A percentile compares a stretch with the other conserved stretches of the same genome.
Evolutionary conservation across 2,113 vertebrate species (phyloP).

Genomic region (Chionomys nivalis): DNA sequence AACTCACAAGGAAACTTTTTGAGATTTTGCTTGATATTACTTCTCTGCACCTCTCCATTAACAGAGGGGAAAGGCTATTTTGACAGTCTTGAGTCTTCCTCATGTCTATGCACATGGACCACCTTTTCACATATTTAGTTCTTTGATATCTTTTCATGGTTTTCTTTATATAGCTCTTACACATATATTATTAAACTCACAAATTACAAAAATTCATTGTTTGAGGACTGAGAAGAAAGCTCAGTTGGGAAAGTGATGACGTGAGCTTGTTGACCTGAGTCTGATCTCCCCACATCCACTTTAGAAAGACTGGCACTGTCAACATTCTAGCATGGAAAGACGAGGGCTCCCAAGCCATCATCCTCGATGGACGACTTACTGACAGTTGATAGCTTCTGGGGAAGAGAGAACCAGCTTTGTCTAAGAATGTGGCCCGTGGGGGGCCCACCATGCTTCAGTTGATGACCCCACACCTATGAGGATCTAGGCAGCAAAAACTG

Average conservation of each 20-base stretch:
- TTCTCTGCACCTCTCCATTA: not conserved
- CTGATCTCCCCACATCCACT: not conserved
- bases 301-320: not conserved
- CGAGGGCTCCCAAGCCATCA: not conserved
- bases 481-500: not conserved
- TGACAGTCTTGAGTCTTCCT: not conserved
- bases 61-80: not conserved
- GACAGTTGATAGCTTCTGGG: not conserved
- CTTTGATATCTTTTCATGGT: conserved; percentile 12
- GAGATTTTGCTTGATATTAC: not conserved
- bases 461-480: not conserved
- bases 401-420: not conserved
- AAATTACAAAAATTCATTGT: not conserved
- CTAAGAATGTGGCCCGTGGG: not conserved
- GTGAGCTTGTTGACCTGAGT: not conserved
- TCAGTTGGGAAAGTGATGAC: not conserved
- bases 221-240: not conserved
- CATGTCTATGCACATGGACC: not conserved
- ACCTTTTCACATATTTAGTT: not conserved
- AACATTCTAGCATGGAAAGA: not conserved
- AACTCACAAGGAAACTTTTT: not conserved
- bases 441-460: not conserved
- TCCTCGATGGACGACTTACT: not conserved
- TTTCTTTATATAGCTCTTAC: not conserved
- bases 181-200: conserved; percentile 10